phyloP scores from a whole-genome alignment of 2,113 vertebrate species.

The Chaetodon trifascialis region DNA sequence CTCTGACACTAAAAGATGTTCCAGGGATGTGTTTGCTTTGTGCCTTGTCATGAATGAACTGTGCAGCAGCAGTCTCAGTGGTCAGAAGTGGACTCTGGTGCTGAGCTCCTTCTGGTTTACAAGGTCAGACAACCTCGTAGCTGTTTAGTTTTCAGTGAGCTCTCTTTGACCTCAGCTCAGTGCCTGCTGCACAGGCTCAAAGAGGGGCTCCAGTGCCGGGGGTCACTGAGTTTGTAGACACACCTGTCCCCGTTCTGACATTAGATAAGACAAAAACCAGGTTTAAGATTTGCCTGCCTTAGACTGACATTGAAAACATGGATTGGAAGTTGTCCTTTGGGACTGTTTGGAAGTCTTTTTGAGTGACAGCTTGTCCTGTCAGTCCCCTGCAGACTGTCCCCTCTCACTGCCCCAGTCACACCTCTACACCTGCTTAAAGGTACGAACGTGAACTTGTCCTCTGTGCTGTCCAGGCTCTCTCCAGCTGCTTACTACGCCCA shows the following conservation, averaged over 20 bases:
- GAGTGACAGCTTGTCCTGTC: background rate
- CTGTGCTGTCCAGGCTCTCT: constrained; percentile 88
- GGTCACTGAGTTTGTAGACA: background rate
- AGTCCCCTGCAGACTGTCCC: background rate
- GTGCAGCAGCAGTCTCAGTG: background rate
- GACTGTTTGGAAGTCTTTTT: no score
- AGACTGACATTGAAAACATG: no score
- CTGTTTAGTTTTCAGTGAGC: background rate
- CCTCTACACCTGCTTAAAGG: background rate
- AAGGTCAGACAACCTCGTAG: background rate
- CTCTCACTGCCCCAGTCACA: background rate
- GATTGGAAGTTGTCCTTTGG: no score
- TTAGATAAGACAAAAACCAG: background rate
- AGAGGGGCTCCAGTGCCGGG: background rate
- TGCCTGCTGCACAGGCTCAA: background rate
- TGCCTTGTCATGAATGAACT: background rate
- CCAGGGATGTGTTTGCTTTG: background rate
- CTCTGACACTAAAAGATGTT: background rate
- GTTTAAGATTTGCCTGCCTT: no score
- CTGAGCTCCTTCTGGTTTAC: background rate
- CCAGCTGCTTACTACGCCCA: constrained; percentile 99
- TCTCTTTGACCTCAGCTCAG: background rate
- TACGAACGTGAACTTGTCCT: background rate
- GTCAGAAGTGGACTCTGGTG: background rate
- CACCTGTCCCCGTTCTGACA: background rate